Conservation (phyloP, 2,888 invertebrate species). For the Tanytarsus gracilentus region DNA sequence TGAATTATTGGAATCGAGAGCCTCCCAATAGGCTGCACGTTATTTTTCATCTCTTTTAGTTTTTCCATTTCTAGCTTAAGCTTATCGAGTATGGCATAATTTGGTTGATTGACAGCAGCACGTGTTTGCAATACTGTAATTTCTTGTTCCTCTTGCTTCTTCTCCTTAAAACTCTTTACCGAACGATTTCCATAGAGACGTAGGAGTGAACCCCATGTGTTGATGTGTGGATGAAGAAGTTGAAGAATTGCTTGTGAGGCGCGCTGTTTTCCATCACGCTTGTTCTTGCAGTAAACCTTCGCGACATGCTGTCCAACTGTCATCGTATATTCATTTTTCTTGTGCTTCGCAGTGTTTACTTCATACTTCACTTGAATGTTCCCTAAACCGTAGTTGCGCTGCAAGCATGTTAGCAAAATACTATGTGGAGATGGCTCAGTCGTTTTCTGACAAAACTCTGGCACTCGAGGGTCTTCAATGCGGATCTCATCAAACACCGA, state of each 20-base stretch:
- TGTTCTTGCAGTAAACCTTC: slow-evolving; percentile 88
- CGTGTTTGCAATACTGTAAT: slow-evolving; percentile 83
- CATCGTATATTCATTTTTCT: slow-evolving; percentile 91
- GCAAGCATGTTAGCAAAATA: slow-evolving; percentile 82
- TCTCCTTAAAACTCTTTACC: slow-evolving; percentile 83
- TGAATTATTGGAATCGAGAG: neutral
- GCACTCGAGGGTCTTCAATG: slow-evolving; percentile 87
- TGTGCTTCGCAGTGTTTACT: slow-evolving; percentile 77
- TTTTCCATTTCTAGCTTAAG: slow-evolving; percentile 73
- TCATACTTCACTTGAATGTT: slow-evolving; percentile 81
- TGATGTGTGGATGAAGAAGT: slow-evolving; percentile 87
- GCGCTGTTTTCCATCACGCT: slow-evolving; percentile 90
- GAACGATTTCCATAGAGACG: slow-evolving; percentile 88
- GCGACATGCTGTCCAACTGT: slow-evolving; percentile 86
- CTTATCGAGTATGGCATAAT: slow-evolving; percentile 81
- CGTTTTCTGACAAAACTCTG: slow-evolving; percentile 91
- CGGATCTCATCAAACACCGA: slow-evolving; percentile 85
- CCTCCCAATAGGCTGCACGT: slow-evolving; percentile 52
- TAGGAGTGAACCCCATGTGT: slow-evolving; percentile 88
- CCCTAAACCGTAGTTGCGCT: slow-evolving; percentile 84
- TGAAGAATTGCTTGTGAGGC: slow-evolving; percentile 91
- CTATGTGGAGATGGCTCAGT: slow-evolving; percentile 94
- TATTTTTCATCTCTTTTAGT: slow-evolving; percentile 54
- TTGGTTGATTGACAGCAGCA: slow-evolving; percentile 82
- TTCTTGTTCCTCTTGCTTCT: slow-evolving; percentile 85